A percentile compares a stretch with the other conserved stretches of the same genome.
phyloP scores from a whole-genome alignment of 1,140 invertebrate species.

The Gonioctena quinquepunctata region DNA sequence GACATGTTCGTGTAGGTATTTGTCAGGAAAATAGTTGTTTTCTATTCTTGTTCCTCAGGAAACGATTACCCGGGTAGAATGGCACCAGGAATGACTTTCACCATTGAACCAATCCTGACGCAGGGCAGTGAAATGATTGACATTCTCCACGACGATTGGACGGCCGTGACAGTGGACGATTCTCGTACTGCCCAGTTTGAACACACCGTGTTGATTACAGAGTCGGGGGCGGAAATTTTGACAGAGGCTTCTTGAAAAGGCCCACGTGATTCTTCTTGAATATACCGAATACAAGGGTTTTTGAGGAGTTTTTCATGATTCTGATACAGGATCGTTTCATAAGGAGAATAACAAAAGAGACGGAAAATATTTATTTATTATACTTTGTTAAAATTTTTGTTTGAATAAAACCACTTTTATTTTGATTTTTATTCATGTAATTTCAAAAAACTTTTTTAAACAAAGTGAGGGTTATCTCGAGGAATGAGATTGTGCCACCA shows the following conservation, averaged over 20 bases:
- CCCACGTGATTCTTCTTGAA: background rate
- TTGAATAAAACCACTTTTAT: too few species aligned
- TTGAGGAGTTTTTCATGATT: background rate
- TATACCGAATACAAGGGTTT: background rate
- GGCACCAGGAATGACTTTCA: constrained; percentile 90
- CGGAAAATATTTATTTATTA: too few species aligned
- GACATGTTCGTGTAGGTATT: too few species aligned
- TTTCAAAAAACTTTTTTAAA: too few species aligned
- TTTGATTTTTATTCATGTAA: too few species aligned
- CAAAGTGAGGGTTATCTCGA: too few species aligned
- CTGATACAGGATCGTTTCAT: too few species aligned
- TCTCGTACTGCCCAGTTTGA: constrained; percentile 87
- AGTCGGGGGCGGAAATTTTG: constrained; percentile 71
- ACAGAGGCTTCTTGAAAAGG: constrained; percentile 56
- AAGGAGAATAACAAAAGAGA: too few species aligned
- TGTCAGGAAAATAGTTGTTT: too few species aligned
- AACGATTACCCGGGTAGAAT: constrained; percentile 75
- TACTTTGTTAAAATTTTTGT: too few species aligned
- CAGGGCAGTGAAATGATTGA: constrained; percentile 71
- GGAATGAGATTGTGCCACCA: too few species aligned
- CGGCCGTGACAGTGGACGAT: constrained; percentile 76
- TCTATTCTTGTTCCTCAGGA: constrained; percentile 63
- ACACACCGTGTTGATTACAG: constrained; percentile 87
- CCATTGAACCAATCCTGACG: constrained; percentile 87
- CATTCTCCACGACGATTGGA: constrained; percentile 87